A percentile compares a stretch with the other conserved stretches of the same genome.
Conservation (phyloP, 2,797 vertebrate genomes). For the Chromobotia macracanthus region DNA sequence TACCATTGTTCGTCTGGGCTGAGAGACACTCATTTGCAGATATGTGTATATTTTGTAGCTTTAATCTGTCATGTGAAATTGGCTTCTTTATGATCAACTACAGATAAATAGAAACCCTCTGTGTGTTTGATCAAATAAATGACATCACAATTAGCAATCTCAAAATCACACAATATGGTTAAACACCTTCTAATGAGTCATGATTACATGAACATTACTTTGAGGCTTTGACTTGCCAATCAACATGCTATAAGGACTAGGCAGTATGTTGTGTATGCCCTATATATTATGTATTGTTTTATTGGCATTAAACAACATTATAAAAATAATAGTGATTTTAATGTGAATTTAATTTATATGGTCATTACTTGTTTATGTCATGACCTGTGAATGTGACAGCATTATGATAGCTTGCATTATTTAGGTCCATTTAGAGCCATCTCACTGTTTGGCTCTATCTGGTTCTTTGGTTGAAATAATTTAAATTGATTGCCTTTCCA, state of each 20-base stretch:
- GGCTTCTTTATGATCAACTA: not conserved
- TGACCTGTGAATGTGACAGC: too few relatives aligned
- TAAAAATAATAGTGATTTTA: not conserved
- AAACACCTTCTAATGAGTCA: not conserved
- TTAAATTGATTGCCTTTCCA: too few relatives aligned
- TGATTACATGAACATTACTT: not conserved
- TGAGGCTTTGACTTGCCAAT: too few relatives aligned
- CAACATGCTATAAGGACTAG: not conserved
- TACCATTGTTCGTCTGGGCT: constrained; percentile 11
- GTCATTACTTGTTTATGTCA: too few relatives aligned
- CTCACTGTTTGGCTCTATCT: too few relatives aligned
- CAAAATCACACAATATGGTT: not conserved
- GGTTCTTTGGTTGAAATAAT: too few relatives aligned
- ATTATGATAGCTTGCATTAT: too few relatives aligned
- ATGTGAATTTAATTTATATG: too few relatives aligned
- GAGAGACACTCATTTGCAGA: not conserved
- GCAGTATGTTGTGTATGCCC: not conserved
- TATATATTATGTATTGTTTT: not conserved
- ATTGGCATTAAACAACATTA: not conserved
- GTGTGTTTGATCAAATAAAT: not conserved
- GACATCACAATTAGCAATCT: not conserved
- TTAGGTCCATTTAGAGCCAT: too few relatives aligned
- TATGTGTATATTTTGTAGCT: not conserved
- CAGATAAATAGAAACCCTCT: not conserved
- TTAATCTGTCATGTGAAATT: not conserved